Conservation (phyloP, 2,888 invertebrate species). For the Meliscaeva auricollis region DNA sequence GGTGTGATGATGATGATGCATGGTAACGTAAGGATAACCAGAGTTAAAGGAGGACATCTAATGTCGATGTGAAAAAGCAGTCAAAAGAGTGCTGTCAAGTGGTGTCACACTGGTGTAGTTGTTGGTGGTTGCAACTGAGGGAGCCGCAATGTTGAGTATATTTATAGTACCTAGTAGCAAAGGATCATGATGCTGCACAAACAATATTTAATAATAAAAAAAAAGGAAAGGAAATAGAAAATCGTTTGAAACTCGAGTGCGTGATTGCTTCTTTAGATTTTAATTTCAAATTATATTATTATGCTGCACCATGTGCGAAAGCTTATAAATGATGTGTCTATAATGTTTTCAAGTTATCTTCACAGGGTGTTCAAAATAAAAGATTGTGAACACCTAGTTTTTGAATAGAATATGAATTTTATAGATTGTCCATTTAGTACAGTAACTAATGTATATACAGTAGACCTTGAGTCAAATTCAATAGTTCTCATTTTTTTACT, state of each 20-base stretch:
- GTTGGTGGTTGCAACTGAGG: constrained; percentile 34
- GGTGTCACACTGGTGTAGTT: constrained; percentile 55
- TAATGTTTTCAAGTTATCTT: not conserved
- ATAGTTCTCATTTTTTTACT: too few relatives aligned
- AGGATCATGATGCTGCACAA: constrained; percentile 28
- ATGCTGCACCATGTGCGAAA: not conserved
- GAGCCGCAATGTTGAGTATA: constrained; percentile 49
- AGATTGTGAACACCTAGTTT: too few relatives aligned
- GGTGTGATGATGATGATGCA: constrained; percentile 8
- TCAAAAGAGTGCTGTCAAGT: constrained; percentile 52
- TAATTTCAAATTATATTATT: constrained; percentile 65
- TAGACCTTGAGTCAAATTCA: too few relatives aligned
- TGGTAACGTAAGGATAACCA: not conserved
- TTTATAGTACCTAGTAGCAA: constrained; percentile 50
- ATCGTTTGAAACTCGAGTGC: constrained; percentile 46
- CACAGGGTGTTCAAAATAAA: not conserved
- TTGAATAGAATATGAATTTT: too few relatives aligned
- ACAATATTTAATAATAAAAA: not conserved
- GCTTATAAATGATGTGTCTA: not conserved
- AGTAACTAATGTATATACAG: too few relatives aligned
- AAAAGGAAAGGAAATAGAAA: not conserved
- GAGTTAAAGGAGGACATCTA: not conserved
- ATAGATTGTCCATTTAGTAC: too few relatives aligned
- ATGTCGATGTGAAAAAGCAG: constrained; percentile 2
- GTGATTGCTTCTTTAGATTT: constrained; percentile 67